A percentile compares a stretch with the other conserved stretches of the same genome.
phyloP scores from a whole-genome alignment of 1,140 invertebrate genomes.

The Pseudobourletiella spinata region DNA sequence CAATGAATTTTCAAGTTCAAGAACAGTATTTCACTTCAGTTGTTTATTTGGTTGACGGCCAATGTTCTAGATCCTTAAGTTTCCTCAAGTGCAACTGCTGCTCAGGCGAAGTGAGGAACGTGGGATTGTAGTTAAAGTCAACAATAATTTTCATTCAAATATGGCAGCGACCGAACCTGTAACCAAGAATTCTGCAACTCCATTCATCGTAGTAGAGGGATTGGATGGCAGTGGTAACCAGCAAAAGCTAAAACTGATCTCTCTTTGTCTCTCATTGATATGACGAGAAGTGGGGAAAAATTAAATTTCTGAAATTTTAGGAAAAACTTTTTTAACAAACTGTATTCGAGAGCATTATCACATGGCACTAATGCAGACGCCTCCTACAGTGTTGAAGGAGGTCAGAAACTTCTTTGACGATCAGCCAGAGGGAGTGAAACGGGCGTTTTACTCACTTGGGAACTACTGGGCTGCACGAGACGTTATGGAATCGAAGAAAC shows the following conservation, averaged over 20 bases:
- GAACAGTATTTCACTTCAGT: too few species aligned
- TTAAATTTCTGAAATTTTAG: constrained; percentile 18
- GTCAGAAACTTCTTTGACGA: constrained; percentile 23
- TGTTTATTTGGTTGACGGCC: too few species aligned
- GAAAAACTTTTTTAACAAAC: constrained; percentile 27
- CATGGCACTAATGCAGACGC: constrained; percentile 17
- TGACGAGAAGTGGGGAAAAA: constrained; percentile 6
- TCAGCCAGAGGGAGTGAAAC: constrained; percentile 9
- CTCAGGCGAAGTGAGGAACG: not conserved
- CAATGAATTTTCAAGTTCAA: not conserved
- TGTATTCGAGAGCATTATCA: not conserved
- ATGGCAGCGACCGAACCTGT: too few species aligned
- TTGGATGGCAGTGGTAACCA: constrained; percentile 34
- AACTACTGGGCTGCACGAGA: constrained; percentile 31
- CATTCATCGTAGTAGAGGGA: constrained; percentile 34
- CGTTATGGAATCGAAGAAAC: constrained; percentile 1
- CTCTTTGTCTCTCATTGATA: too few species aligned
- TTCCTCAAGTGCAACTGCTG: constrained; percentile 7
- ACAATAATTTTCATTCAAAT: not conserved
- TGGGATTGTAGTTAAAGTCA: not conserved
- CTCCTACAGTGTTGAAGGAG: constrained; percentile 9
- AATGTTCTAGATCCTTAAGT: constrained; percentile 11
- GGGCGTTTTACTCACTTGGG: constrained; percentile 33
- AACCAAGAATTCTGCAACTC: not conserved
- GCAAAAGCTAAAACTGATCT: too few species aligned